Evolutionary conservation across 1,140 invertebrate genomes (phyloP), one percentile per base, ranked within the genome.

Genomic region (Drosophila orena): DNA sequence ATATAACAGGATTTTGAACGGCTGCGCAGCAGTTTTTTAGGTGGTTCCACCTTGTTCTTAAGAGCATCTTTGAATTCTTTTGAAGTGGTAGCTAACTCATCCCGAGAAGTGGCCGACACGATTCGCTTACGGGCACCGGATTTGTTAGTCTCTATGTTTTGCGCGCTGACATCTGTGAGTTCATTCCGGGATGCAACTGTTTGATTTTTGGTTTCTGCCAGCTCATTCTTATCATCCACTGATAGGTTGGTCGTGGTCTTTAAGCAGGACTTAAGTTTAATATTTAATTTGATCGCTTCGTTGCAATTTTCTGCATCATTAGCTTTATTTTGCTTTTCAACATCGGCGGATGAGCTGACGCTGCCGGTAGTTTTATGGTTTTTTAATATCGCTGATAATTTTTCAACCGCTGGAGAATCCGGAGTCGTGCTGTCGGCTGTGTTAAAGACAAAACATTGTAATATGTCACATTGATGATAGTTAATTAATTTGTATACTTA

Each of bases 1-100:
- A 55, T 55, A 22, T 43, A 66, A 4, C 55, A 53, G 3, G 74
- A 77, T 14, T 50, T 77, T 20, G 73, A 53, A 34, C 73, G 43
- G 37, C 42, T 76, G 17, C 38, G 22, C 2, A 76, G 12, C 10
- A 8, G 34, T 38, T 7, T 17, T n/a, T 52, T 68, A 6, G 46
- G 11, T 6, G 15, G 4, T 17, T 52, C 37, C 7, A 12, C 1
- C 12, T 40, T 40, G 2, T 40, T 35, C 4, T 17, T 38, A 0
- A 4, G 6, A 7, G 22, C 1, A 14, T 22, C 20, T 12, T 46
- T 47, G 46, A 8, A 1, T n/a, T 22, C 17, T 12, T 22, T 12
- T 14, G 5, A 14, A 22, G 11, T 46, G 44, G 11, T 22, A 46
- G 17, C 6, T 12, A 24, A 14, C 5, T 46, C 20, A 46, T 27